phyloP scores from a whole-genome alignment of 2,797 vertebrate species.

The Phataginus tetradactyla region DNA sequence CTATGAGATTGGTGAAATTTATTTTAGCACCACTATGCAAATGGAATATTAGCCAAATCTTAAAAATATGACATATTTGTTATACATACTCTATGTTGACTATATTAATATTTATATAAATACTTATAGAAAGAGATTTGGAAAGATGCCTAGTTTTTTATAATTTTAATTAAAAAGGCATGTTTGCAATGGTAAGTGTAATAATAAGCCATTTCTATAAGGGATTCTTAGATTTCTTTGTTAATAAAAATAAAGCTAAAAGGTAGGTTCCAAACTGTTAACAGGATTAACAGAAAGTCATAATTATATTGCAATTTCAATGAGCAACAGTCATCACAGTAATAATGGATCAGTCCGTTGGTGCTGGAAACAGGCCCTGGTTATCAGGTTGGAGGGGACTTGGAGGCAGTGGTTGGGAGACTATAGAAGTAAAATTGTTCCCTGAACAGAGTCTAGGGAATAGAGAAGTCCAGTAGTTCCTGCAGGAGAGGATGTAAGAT shows the following conservation, averaged over 20 bases:
- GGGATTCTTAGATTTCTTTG: neutral
- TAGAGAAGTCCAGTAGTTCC: neutral
- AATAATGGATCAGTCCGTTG: neutral
- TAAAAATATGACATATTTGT: neutral
- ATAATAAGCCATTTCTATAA: neutral
- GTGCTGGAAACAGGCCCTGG: neutral
- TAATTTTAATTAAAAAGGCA: slow-evolving; percentile 37
- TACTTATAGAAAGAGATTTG: neutral
- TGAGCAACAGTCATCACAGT: neutral
- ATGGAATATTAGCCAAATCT: neutral
- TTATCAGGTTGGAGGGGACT: neutral
- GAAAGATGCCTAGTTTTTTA: neutral
- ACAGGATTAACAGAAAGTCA: neutral
- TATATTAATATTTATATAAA: neutral
- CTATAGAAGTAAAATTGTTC: neutral
- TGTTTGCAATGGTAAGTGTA: neutral
- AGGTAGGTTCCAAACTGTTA: neutral
- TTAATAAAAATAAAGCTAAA: slow-evolving; percentile 41
- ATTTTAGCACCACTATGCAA: neutral
- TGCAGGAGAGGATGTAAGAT: neutral
- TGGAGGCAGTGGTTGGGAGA: rapidly evolving
- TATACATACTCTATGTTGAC: neutral
- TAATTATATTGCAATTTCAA: neutral
- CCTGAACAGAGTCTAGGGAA: neutral
- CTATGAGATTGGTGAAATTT: neutral